These are phyloP conservation scores for Micrasema minimum DNA, from an alignment of 1,140 invertebrate species.

Conservation along the genomic window DNA sequence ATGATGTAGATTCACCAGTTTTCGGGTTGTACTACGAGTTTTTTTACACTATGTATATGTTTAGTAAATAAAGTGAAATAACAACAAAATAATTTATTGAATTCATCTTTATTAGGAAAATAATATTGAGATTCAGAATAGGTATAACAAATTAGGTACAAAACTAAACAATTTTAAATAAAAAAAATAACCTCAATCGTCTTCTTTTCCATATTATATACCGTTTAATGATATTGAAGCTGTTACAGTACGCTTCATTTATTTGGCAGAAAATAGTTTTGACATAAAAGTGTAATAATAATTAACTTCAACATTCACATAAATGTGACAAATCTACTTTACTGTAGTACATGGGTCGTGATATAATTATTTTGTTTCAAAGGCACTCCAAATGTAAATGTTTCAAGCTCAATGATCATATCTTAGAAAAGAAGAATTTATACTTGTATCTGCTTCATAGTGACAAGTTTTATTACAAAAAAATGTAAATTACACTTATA, in stretches of 20 bases:
- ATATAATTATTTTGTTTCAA: conserved; percentile 16
- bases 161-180: conserved; percentile 33
- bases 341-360: neutral
- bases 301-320: neutral
- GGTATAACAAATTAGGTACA: conserved; percentile 22
- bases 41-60: too few relatives aligned
- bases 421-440: conserved; percentile 1
- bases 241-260: neutral
- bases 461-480: too few relatives aligned
- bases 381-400: conserved; percentile 20
- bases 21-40: too few relatives aligned
- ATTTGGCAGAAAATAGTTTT: conserved; percentile 20
- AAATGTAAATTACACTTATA: too few relatives aligned
- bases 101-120: conserved; percentile 36
- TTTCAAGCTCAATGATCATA: conserved; percentile 8
- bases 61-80: too few relatives aligned
- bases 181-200: conserved; percentile 16
- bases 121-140: conserved; percentile 31
- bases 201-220: neutral
- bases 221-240: too few relatives aligned
- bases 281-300: conserved; percentile 2
- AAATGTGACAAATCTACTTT: neutral
- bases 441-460: too few relatives aligned
- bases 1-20: too few relatives aligned
- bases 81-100: neutral